Conservation (phyloP, 1,140 invertebrate genomes). For the Drosophila lacteicornis region DNA sequence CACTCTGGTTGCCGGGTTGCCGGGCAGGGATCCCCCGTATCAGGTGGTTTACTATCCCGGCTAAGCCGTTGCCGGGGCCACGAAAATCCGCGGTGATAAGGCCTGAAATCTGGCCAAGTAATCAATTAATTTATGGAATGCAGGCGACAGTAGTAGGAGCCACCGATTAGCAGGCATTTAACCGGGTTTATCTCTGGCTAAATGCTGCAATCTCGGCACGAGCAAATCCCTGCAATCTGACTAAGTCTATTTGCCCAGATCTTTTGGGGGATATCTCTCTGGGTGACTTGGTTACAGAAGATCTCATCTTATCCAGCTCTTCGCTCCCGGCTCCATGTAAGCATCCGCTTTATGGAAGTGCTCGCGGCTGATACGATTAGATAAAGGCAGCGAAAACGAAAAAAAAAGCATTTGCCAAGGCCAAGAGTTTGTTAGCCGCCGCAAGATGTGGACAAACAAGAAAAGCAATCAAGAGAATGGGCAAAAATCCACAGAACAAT, state of each 20-base stretch:
- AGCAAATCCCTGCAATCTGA: slow-evolving; percentile 26
- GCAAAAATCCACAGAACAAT: slow-evolving; percentile 19
- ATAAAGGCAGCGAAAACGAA: slow-evolving; percentile 43
- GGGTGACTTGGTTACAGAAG: slow-evolving; percentile 6
- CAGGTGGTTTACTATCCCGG: slow-evolving; percentile 21
- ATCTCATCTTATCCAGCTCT: neutral
- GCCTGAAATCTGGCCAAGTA: slow-evolving; percentile 46
- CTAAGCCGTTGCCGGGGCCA: slow-evolving; percentile 32
- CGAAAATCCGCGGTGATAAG: slow-evolving; percentile 30
- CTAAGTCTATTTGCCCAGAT: neutral
- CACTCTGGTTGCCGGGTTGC: slow-evolving; percentile 31
- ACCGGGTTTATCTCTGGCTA: slow-evolving; percentile 14
- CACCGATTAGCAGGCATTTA: slow-evolving; percentile 24
- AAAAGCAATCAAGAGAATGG: slow-evolving; percentile 31
- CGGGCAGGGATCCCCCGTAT: slow-evolving; percentile 23
- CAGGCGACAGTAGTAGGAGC: neutral
- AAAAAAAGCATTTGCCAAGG: slow-evolving; percentile 45
- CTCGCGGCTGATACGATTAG: slow-evolving; percentile 59
- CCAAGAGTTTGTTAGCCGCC: slow-evolving; percentile 67
- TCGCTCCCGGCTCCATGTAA: slow-evolving; percentile 22
- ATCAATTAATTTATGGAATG: slow-evolving; percentile 58
- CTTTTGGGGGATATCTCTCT: slow-evolving; percentile 4
- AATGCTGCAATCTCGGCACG: slow-evolving; percentile 19
- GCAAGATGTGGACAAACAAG: slow-evolving; percentile 58
- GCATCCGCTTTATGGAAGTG: slow-evolving; percentile 8